Evolutionary conservation across 2,797 vertebrate genomes (phyloP).

Genomic region (Darevskia mixta): DNA sequence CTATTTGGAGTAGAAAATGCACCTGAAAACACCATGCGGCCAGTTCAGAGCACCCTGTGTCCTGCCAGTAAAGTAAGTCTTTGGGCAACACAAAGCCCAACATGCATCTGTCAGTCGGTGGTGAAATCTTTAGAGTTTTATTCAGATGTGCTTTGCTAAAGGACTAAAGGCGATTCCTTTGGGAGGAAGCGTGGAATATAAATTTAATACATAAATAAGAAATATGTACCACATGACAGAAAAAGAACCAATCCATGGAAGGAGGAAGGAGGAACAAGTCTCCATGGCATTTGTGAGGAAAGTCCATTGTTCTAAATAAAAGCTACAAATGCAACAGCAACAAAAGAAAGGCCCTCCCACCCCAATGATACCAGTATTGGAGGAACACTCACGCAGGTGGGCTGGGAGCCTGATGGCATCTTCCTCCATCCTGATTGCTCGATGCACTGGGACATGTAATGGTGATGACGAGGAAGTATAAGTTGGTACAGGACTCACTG

Average conservation of each 20-base stretch:
- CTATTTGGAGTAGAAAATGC: neutral
- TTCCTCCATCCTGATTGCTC: conserved; percentile 93
- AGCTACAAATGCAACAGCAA: conserved; percentile 15
- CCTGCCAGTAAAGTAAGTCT: neutral
- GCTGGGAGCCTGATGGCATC: conserved; percentile 90
- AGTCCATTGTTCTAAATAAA: conserved; percentile 15
- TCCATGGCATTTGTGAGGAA: neutral
- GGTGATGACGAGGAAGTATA: conserved; percentile 90
- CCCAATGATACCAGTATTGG: neutral
- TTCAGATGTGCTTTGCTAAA: neutral
- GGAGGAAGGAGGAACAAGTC: neutral
- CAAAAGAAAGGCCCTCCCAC: neutral
- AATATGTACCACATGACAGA: neutral
- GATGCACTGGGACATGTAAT: conserved; percentile 92
- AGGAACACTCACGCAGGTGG: conserved; percentile 93
- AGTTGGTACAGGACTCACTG: conserved; percentile 91
- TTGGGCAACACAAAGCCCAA: neutral
- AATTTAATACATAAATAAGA: neutral
- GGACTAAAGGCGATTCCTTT: neutral
- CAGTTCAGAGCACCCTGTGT: neutral
- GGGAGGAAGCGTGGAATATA: too few species aligned
- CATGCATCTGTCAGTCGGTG: neutral
- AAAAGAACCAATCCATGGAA: conserved; percentile 1
- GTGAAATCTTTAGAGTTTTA: neutral
- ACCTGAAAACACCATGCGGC: too few species aligned